A percentile compares a stretch with the other conserved stretches of the same genome.
Conservation (phyloP, 2,888 invertebrate species). For the Matsumyia berberina region DNA sequence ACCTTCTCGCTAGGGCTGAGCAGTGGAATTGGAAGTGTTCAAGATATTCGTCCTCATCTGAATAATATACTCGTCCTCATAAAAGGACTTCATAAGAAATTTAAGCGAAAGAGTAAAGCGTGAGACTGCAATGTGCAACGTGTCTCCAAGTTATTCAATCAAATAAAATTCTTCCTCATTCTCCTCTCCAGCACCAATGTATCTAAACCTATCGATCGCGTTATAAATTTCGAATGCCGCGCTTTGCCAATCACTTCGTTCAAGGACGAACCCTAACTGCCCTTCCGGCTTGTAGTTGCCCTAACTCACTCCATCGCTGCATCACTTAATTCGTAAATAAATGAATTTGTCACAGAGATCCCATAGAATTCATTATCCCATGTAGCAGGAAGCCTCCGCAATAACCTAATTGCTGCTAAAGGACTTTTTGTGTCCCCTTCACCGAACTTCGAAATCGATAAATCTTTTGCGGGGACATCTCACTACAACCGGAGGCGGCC, state of each 20-base stretch:
- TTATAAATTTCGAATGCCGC: not conserved
- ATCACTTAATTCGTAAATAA: conserved; percentile 19
- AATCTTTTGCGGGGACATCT: conserved; percentile 39
- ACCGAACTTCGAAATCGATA: conserved; percentile 45
- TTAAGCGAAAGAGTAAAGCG: no score
- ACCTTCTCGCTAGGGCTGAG: no score
- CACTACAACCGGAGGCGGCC: not conserved
- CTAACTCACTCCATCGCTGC: not conserved
- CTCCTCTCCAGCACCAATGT: no score
- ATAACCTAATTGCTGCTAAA: conserved; percentile 56
- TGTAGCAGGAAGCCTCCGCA: conserved; percentile 33
- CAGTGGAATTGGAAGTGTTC: no score
- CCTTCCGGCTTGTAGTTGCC: not conserved
- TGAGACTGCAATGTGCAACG: no score
- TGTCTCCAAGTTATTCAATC: no score
- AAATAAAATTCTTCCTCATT: no score
- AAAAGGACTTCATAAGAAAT: no score
- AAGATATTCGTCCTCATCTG: no score
- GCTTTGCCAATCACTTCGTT: not conserved
- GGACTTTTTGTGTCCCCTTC: conserved; percentile 24
- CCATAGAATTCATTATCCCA: conserved; percentile 31
- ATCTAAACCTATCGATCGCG: not conserved
- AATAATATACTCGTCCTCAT: no score
- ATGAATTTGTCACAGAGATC: conserved; percentile 27
- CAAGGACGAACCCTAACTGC: not conserved